phyloP scores from a whole-genome alignment of 2,113 vertebrate species.

The Acanthochromis polyacanthus region DNA sequence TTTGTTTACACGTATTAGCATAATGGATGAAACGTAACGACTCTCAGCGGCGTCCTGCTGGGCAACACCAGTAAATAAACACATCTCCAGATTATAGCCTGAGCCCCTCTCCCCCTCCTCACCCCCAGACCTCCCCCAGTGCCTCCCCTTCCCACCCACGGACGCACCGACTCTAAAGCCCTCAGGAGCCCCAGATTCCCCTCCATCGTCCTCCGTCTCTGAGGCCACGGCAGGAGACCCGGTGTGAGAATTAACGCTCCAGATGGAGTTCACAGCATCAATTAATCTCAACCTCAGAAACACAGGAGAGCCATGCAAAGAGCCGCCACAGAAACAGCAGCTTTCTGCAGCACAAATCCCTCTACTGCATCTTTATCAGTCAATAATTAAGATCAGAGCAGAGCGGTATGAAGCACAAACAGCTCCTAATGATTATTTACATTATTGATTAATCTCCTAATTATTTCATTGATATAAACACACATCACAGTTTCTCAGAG shows the following conservation, averaged over 20 bases:
- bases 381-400: not conserved
- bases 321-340: not conserved
- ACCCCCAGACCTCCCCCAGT: constrained; percentile 6
- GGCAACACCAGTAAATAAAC: constrained; percentile 50
- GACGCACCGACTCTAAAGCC: constrained; percentile 17
- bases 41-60: constrained; percentile 40
- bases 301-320: not conserved
- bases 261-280: constrained; percentile 54
- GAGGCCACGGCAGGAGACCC: constrained; percentile 16
- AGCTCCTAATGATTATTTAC: no score
- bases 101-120: not conserved
- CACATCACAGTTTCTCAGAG: no score
- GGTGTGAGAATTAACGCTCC: constrained; percentile 36
- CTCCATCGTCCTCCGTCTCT: not conserved
- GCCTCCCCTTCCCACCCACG: constrained; percentile 3
- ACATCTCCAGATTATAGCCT: constrained; percentile 30
- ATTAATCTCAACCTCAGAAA: constrained; percentile 26
- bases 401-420: not conserved
- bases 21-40: constrained; percentile 43
- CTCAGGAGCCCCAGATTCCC: constrained; percentile 19
- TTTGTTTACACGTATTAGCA: constrained; percentile 52
- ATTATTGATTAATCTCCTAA: no score
- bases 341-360: not conserved
- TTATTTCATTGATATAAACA: no score
- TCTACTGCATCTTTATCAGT: not conserved